A percentile compares a stretch with the other conserved stretches of the same genome.
phyloP scores from a whole-genome alignment of 2,888 invertebrate genomes.

The Cactoblastis cactorum region DNA sequence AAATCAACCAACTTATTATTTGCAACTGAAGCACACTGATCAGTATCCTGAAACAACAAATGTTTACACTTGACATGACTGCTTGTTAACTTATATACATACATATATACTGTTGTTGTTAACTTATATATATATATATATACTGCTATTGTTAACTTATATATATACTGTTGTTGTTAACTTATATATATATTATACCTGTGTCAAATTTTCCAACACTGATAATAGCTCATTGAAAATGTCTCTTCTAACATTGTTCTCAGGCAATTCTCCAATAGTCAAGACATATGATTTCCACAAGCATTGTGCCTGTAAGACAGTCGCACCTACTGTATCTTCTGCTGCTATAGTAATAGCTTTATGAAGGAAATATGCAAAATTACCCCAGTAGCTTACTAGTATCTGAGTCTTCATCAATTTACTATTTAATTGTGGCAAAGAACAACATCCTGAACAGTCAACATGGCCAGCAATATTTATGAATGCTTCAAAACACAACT shows the following conservation, averaged over 20 bases:
- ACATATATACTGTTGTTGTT: too few relatives aligned
- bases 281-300: slow-evolving; percentile 55
- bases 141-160: too few relatives aligned
- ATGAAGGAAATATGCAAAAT: slow-evolving; percentile 49
- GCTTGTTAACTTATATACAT: too few relatives aligned
- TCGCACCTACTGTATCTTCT: slow-evolving; percentile 26
- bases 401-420: slow-evolving; percentile 42
- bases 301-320: slow-evolving; percentile 42
- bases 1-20: slow-evolving; percentile 30
- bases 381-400: slow-evolving; percentile 45
- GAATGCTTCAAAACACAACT: slow-evolving; percentile 45
- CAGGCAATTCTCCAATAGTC: slow-evolving; percentile 46
- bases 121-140: too few relatives aligned
- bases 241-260: slow-evolving; percentile 46
- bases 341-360: slow-evolving; percentile 34
- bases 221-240: slow-evolving; percentile 44
- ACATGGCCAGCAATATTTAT: slow-evolving; percentile 59
- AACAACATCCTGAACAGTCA: slow-evolving; percentile 48
- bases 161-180: too few relatives aligned
- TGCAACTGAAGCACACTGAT: slow-evolving; percentile 2
- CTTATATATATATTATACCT: too few relatives aligned
- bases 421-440: slow-evolving; percentile 36
- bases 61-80: too few relatives aligned
- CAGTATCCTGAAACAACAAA: slow-evolving; percentile 29
- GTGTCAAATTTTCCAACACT: slow-evolving; percentile 32